phyloP scores from a whole-genome alignment of 2,888 invertebrate species.

The Taenaris catops region DNA sequence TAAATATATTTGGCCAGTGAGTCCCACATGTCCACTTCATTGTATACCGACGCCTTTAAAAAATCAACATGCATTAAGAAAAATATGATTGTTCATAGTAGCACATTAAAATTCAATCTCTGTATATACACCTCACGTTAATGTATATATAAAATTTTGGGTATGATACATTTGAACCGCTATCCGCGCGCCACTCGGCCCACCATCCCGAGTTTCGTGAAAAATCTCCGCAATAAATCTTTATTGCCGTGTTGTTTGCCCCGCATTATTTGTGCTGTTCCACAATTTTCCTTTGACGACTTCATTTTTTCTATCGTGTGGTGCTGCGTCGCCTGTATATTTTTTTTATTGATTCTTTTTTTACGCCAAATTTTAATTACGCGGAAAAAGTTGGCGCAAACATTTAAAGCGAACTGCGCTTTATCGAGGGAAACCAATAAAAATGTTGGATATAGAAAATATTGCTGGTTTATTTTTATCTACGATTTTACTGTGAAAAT shows the following conservation, averaged over 20 bases:
- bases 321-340: constrained; percentile 32
- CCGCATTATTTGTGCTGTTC: constrained; percentile 60
- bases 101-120: no score
- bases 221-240: constrained; percentile 71
- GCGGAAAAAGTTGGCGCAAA: constrained; percentile 17
- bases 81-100: no score
- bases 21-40: no score
- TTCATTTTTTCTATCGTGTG: constrained; percentile 46
- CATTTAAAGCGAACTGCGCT: constrained; percentile 7
- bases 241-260: constrained; percentile 70
- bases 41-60: no score
- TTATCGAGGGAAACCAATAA: constrained; percentile 15
- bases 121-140: no score
- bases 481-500: neutral
- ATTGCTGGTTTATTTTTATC: constrained; percentile 7
- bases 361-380: constrained; percentile 22
- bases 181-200: no score
- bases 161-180: no score
- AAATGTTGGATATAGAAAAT: constrained; percentile 6
- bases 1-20: no score
- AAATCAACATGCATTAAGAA: no score
- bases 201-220: constrained; percentile 35
- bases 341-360: constrained; percentile 25
- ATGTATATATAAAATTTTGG: no score
- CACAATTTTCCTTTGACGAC: constrained; percentile 68